Evolutionary conservation across 2,888 invertebrate genomes (phyloP), one percentile per base, ranked within the genome.

Genomic region (Chloromyia formosa): DNA sequence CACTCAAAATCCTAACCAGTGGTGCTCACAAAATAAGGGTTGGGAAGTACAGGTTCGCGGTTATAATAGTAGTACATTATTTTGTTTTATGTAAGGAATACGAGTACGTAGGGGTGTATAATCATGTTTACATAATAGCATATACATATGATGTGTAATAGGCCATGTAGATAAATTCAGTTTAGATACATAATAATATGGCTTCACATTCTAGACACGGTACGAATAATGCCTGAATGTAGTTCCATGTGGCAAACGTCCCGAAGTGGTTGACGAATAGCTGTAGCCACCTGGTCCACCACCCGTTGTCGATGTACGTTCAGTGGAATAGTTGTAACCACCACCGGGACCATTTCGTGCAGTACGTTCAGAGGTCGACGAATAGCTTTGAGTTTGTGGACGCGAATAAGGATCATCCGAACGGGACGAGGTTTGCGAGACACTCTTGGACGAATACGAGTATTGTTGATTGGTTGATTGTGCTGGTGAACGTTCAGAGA

Each of bases 181-280:
- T n/a, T n/a, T n/a, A n/a, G n/a, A n/a, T n/a, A n/a, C n/a, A n/a
- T n/a, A n/a, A n/a, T n/a, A 35, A 35, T 35, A 35, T 7, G 7
- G 7, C 27, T 4, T 2, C 27, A 35, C 7, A 7, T 16, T 83
- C 89, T 92, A 95, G 84, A 94, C 93, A 86, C 93, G 92, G 88
- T 94, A 94, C 81, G 94, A 93, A 88, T 90, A 94, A 86, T 94
- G 93, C 82, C 94, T 93, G 87, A 94, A 94, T 82, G 86, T 87
- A 83, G 92, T 93, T 85, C 94, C 94, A 82, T 92, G 90, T 79
- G 94, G 95, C 84, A 94, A 89, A 84, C 92, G 91, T 84, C 94
- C 94, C 85, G 92, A 90, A 80, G 90, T 86, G 81, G 90, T 89
- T 78, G 93, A 92, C 80, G 92, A 92, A 88, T 94, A 94, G 83